phyloP scores from a whole-genome alignment of 2,888 invertebrate genomes.

The Sinhomidia bicolor region DNA sequence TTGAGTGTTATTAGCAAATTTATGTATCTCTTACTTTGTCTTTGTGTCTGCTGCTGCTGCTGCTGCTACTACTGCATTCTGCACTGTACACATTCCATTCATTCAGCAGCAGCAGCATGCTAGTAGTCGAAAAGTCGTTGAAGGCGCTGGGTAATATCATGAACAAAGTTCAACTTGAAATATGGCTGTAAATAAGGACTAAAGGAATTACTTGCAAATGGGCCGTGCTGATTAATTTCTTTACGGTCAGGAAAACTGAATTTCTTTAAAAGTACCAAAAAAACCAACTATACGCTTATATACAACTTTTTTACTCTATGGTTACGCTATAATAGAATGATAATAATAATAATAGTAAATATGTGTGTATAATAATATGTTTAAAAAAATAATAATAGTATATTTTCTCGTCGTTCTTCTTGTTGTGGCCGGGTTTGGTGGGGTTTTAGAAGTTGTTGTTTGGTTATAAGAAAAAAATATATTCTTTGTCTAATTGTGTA shows the following conservation, averaged over 20 bases:
- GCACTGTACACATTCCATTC: constrained; percentile 14
- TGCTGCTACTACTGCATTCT: constrained; percentile 33
- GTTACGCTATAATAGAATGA: too few relatives aligned
- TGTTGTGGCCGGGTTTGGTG: neutral
- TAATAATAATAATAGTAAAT: neutral
- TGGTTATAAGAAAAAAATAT: constrained; percentile 29
- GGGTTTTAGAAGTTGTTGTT: neutral
- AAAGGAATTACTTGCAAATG: constrained; percentile 72
- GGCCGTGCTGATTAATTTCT: constrained; percentile 72
- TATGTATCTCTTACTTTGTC: constrained; percentile 37
- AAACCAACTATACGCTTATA: neutral
- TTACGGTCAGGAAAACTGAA: constrained; percentile 64
- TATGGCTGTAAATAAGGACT: constrained; percentile 67
- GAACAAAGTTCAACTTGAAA: constrained; percentile 68
- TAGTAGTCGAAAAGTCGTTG: constrained; percentile 7
- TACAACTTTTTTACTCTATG: constrained; percentile 1
- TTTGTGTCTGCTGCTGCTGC: neutral
- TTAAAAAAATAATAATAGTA: neutral
- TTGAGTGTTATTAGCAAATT: constrained; percentile 65
- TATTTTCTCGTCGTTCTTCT: neutral
- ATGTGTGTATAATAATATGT: neutral
- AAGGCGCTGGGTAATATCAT: constrained; percentile 43
- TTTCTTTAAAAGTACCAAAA: constrained; percentile 53
- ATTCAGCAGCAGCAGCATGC: neutral
- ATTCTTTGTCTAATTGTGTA: constrained; percentile 51